Conservation (phyloP, 2,888 invertebrate species). For the Lepidochitona cinerea region DNA sequence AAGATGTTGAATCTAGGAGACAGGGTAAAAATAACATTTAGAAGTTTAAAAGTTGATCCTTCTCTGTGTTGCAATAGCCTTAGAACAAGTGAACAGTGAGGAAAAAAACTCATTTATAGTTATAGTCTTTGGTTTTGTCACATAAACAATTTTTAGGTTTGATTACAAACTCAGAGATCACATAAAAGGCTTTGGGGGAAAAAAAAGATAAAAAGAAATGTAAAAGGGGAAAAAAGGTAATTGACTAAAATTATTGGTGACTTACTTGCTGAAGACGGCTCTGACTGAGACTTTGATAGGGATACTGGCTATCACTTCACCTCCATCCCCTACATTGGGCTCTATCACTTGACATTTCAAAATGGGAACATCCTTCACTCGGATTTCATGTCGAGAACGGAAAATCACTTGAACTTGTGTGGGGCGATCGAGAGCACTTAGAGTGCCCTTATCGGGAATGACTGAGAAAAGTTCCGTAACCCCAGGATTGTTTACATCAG, state of each 20-base stretch:
- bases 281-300: conserved; percentile 70
- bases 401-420: conserved; percentile 66
- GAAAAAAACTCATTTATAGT: no score
- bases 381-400: conserved; percentile 63
- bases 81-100: no score
- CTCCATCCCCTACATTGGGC: conserved; percentile 63
- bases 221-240: no score
- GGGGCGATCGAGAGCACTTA: conserved; percentile 65
- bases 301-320: conserved; percentile 69
- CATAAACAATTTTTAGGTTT: no score
- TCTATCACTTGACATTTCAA: conserved; percentile 70
- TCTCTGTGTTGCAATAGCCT: no score
- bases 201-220: no score
- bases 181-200: no score
- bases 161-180: no score
- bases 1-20: conserved; percentile 66
- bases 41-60: no score
- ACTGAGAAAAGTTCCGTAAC: conserved; percentile 65
- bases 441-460: conserved; percentile 60
- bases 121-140: no score
- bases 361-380: conserved; percentile 66
- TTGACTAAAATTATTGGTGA: no score
- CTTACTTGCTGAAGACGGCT: conserved; percentile 70
- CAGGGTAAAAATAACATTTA: no score
- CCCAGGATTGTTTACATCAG: conserved; percentile 54